Conservation (phyloP, 2,797 vertebrate species). For the Ambastaia sidthimunki region DNA sequence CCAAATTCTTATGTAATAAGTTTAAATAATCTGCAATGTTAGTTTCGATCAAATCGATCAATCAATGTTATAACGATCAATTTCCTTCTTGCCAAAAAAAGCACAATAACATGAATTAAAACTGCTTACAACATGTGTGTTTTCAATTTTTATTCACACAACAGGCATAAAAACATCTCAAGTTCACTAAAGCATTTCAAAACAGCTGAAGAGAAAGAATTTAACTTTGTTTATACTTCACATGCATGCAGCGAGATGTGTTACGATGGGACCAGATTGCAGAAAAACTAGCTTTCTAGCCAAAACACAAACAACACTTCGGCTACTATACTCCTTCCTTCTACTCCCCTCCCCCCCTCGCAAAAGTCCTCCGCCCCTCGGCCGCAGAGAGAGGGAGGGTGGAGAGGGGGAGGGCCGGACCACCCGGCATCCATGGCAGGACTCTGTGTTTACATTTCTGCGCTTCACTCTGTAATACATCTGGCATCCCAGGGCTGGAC, state of each 20-base stretch:
- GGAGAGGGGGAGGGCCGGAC: slow-evolving; percentile 82
- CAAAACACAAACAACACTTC: slow-evolving; percentile 85
- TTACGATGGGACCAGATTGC: slow-evolving; percentile 64
- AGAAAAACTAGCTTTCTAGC: slow-evolving; percentile 70
- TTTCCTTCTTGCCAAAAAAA: not conserved
- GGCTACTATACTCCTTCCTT: slow-evolving; percentile 80
- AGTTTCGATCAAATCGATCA: not conserved
- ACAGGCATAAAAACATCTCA: not conserved
- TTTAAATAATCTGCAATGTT: not conserved
- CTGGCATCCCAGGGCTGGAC: slow-evolving; percentile 97
- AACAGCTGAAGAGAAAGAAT: not conserved
- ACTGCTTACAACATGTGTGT: not conserved
- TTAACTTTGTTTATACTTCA: slow-evolving; percentile 2
- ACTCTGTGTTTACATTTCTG: slow-evolving; percentile 97
- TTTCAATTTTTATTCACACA: not conserved
- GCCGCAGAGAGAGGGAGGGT: slow-evolving; percentile 65
- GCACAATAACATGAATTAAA: not conserved
- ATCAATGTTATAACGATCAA: too few relatives aligned
- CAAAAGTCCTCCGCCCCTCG: slow-evolving; percentile 77
- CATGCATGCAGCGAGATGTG: not conserved
- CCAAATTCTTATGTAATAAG: not conserved
- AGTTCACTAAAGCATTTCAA: not conserved
- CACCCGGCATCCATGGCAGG: slow-evolving; percentile 97
- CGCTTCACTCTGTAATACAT: slow-evolving; percentile 99
- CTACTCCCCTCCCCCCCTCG: slow-evolving; percentile 55